Evolutionary conservation across 2,113 vertebrate genomes (phyloP).

Genomic region (Athene noctua): DNA sequence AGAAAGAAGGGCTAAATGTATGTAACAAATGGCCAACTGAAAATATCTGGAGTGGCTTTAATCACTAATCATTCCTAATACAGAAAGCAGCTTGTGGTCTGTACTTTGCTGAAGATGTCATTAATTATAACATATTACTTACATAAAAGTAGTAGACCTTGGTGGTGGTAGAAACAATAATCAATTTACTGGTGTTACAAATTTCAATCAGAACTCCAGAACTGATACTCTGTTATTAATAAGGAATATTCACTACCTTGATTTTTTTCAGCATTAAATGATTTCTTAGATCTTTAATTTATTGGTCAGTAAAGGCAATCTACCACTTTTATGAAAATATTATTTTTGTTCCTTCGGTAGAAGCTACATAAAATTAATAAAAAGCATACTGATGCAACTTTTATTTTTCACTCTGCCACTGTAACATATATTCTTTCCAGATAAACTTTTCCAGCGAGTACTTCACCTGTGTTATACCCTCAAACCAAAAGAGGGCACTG

Average conservation of each 20-base stretch:
- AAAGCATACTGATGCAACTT: not conserved
- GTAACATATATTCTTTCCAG: not conserved
- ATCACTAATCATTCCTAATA: not conserved
- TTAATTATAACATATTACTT: not conserved
- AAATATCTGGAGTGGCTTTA: not conserved
- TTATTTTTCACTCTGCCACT: not conserved
- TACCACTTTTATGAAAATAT: not conserved
- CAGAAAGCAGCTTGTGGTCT: not conserved
- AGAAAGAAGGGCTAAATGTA: not conserved
- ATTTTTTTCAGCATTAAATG: not conserved
- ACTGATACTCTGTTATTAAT: not conserved
- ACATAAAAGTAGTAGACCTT: not conserved
- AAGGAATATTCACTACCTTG: not conserved
- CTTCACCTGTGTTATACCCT: not conserved
- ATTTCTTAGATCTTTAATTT: not conserved
- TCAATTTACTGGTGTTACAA: not conserved
- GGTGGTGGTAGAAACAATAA: not conserved
- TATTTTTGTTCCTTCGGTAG: not conserved
- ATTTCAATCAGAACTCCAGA: not conserved
- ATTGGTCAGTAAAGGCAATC: not conserved
- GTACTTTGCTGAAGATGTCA: not conserved
- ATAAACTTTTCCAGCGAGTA: not conserved
- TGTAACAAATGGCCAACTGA: not conserved
- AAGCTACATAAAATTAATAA: not conserved
- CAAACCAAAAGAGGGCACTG: slow-evolving; percentile 59